Evolutionary conservation across 2,888 invertebrate species (phyloP), one percentile per base, ranked within the genome.

Genomic region (Nephrocerus scutellatus): DNA sequence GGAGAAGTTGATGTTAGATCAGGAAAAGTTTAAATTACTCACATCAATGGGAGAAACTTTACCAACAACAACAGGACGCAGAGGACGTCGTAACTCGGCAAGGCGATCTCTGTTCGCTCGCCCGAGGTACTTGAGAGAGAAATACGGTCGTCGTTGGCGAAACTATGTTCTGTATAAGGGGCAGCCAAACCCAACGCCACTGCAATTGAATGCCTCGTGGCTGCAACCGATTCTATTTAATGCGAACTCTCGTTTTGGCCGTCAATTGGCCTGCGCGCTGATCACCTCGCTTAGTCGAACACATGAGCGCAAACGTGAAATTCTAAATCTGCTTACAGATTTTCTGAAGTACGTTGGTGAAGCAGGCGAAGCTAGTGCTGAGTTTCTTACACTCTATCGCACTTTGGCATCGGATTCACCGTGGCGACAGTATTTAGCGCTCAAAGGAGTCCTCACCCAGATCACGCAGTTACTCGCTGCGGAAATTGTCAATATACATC

Each of bases 391-490:
- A 12, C 73, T 96, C 0, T 95, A 90, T 66, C 84, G 91, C 62
- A 82, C 70, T 48, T 70, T 96, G 31, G 85, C 93, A 4, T 79
- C 82, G 15, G 84, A 87, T 51, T 77, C 82, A 3, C 90, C 92
- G 6, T 96, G 93, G 91, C 88, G 91, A 54, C 90, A 91, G 60
- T 95, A 92, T 70, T 72, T 96, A 43, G 90, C 92, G 0, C 71
- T 93, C 5, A 80, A 82, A 36, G 91, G 92, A 2, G 86, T 93
- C 1, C 73, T 95, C 35, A 76, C 82, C 6, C 80, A 84, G 49
- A 76, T 96, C 32, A 92, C 91, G 0, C 81, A 85, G 52, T 72
- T 95, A 16, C 77, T 96, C 60, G 88, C 87, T 0, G 76, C 80
- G 50, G 95, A 96, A 72, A 91, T 93, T 25, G 82, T 84, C 45